Base-by-base conservation (phyloP, 2,888 invertebrate species). In the Amphimallon solstitiale region DNA sequence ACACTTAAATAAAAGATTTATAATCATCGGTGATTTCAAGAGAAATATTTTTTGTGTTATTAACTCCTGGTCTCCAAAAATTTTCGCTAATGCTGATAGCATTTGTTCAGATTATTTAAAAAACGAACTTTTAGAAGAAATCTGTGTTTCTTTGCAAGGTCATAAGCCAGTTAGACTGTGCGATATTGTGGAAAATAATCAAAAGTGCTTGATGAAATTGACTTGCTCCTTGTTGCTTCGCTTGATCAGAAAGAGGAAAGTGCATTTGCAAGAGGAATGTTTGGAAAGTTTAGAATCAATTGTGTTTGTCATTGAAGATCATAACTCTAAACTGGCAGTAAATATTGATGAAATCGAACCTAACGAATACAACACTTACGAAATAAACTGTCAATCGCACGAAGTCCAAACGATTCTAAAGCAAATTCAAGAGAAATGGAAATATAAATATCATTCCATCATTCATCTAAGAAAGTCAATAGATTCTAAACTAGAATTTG, bases 141-240 rank as follows among this genome's bases (percentile, higher is more conserved):
- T 52, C 35, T 34, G 10, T 1, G 15, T 52, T n/a, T 52, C 52
- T 7, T 4, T 52, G 10, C 52, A 52, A 35, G 52, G 52, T 1
- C 34, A 35, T 17, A 35, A 34, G 1, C 52, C 35, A 3, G 17
- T 35, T 7, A 29, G 15, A 9, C 17, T 52, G 2, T 15, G 10
- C 17, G 15, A 9, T 2, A 52, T 37, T 15, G 10, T 17, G 1
- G 35, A 35, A 17, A 1, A 2, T 14, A 17, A 52, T 17, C 17
- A 17, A 17, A 37, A 15, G 15, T 5, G 34, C 5, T 35, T 17
- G 19, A 17, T 15, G 10, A 2, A 34, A 2, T 10, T 52, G 15
- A 35, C 35, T 17, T 37, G 37, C 12, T 4, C 19, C 2, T 15
- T 38, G 6, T 19, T 54, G 15, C 14, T 54, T 6, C 35, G 38